Evolutionary conservation across 2,888 invertebrate species (phyloP).

Genomic region (Polyploca ridens): DNA sequence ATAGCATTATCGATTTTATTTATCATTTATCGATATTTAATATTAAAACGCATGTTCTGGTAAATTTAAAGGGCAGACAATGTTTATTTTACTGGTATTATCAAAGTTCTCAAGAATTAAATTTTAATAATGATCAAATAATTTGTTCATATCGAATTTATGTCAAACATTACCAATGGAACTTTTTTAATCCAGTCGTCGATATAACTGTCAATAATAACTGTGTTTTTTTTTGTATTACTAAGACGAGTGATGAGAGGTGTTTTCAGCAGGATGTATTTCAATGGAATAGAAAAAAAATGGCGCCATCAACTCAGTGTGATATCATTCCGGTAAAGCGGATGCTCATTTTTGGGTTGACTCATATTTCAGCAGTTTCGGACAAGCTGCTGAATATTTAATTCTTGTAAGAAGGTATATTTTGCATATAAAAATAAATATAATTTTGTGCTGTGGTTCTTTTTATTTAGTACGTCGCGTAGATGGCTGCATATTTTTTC

Average conservation of each 20-base stretch:
- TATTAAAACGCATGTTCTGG: too few species aligned
- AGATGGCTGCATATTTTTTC: too few species aligned
- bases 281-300: background rate
- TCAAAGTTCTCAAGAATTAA: too few species aligned
- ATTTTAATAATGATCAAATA: too few species aligned
- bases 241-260: conserved; percentile 37
- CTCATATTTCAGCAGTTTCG: background rate
- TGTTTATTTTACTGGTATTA: too few species aligned
- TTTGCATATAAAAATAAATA: too few species aligned
- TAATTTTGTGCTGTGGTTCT: too few species aligned
- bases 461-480: too few species aligned
- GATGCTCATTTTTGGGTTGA: background rate
- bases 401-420: background rate
- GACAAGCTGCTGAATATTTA: background rate
- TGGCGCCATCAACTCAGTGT: background rate
- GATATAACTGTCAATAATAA: background rate
- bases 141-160: background rate
- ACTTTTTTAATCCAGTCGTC: background rate
- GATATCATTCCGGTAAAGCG: background rate
- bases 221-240: too few species aligned
- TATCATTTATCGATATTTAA: background rate
- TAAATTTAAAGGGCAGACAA: too few species aligned
- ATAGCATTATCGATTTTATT: background rate
- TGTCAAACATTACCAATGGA: background rate
- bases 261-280: conserved; percentile 34